These are phyloP conservation scores for Eurytoma adleriae DNA, from an alignment of 2,888 invertebrate genomes.

Conservation along the genomic window DNA sequence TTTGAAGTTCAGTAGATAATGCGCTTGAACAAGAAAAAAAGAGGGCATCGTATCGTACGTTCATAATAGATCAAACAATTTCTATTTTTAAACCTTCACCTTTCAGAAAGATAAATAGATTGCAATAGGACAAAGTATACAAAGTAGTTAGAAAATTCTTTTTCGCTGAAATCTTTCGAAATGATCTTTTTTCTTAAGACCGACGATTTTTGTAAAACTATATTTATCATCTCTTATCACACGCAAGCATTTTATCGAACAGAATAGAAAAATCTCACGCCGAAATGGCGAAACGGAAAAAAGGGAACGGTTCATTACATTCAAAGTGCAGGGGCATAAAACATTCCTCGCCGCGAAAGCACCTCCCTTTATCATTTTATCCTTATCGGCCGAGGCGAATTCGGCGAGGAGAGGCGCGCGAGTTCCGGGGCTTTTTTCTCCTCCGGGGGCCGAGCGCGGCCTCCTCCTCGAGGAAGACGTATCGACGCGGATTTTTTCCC, in stretches of 20 bases:
- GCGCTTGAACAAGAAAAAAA: no score
- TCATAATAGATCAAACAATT: no score
- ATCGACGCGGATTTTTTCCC: slow-evolving; percentile 73
- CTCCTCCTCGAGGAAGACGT: slow-evolving; percentile 72
- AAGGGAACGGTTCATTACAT: slow-evolving; percentile 19
- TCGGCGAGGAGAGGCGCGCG: slow-evolving; percentile 56
- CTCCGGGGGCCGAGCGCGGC: slow-evolving; percentile 43
- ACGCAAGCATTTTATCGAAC: background rate
- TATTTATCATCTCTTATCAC: background rate
- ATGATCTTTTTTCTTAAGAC: no score
- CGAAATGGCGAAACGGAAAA: slow-evolving; percentile 20
- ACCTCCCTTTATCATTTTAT: slow-evolving; percentile 56
- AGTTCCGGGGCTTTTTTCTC: slow-evolving; percentile 43
- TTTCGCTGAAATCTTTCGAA: no score
- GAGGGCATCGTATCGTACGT: no score
- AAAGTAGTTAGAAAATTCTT: no score
- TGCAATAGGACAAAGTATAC: background rate
- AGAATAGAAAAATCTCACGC: background rate
- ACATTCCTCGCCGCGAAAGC: slow-evolving; percentile 39
- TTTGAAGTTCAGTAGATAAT: no score
- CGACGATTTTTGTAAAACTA: background rate
- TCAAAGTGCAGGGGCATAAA: slow-evolving; percentile 45
- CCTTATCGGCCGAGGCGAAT: slow-evolving; percentile 57
- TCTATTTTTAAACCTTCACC: no score
- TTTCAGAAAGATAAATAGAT: background rate